Evolutionary conservation across 2,113 vertebrate genomes (phyloP).

Genomic region (Uropsilus gracilis): DNA sequence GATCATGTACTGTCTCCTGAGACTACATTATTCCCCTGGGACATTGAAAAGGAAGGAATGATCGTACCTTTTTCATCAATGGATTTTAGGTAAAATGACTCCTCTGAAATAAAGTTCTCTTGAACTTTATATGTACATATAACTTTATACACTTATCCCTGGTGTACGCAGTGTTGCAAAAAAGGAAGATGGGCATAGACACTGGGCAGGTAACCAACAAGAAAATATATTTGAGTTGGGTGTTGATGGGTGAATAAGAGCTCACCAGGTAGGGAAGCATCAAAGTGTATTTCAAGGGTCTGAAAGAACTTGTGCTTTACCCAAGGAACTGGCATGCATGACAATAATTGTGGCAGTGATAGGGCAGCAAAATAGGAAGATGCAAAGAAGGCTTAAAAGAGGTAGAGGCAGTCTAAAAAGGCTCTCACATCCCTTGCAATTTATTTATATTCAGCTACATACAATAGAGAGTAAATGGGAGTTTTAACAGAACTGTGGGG

Average conservation of each 20-base stretch:
- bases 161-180: not conserved
- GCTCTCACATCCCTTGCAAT: too few species aligned
- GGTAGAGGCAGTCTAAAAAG: not conserved
- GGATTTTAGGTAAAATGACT: not conserved
- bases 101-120: not conserved
- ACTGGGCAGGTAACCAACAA: not conserved
- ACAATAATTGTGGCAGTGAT: not conserved
- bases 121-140: not conserved
- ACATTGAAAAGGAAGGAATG: not conserved
- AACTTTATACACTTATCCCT: too few species aligned
- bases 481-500: not conserved
- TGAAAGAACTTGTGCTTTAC: not conserved
- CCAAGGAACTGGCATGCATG: not conserved
- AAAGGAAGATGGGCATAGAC: not conserved
- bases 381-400: not conserved
- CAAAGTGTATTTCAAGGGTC: not conserved
- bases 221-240: not conserved
- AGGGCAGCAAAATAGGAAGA: not conserved
- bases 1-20: not conserved
- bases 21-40: not conserved
- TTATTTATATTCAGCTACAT: not conserved
- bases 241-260: not conserved
- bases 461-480: not conserved
- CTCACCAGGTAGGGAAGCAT: not conserved
- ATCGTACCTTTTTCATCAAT: too few species aligned